A percentile compares a stretch with the other conserved stretches of the same genome.
These are phyloP conservation scores for Clusia tigrina DNA, from an alignment of 2,888 invertebrate species.

Conservation along the genomic window DNA sequence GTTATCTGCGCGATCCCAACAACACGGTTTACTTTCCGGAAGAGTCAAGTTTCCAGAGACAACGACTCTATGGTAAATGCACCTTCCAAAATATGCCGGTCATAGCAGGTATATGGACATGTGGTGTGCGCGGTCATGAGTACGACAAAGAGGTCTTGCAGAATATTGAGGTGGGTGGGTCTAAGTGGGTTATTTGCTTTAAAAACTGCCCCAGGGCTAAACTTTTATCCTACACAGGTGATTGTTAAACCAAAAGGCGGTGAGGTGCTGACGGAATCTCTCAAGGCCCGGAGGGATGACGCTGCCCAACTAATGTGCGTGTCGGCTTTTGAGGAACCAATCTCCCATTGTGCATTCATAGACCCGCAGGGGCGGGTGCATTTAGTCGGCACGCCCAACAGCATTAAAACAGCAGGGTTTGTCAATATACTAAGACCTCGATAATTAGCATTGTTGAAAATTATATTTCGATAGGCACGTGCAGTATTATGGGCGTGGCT, in stretches of 20 bases:
- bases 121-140: constrained; percentile 45
- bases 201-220: constrained; percentile 5
- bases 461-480: constrained; percentile 41
- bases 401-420: constrained; percentile 43
- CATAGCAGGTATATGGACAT: constrained; percentile 45
- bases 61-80: constrained; percentile 44
- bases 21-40: constrained; percentile 44
- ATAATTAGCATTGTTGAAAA: no score
- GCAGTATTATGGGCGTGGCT: constrained; percentile 45
- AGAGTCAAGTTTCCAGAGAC: constrained; percentile 37
- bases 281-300: constrained; percentile 35
- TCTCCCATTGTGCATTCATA: constrained; percentile 44
- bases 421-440: constrained; percentile 6
- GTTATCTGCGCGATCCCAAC: constrained; percentile 46
- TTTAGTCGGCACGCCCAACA: constrained; percentile 40
- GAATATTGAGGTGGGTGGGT: constrained; percentile 42
- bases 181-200: constrained; percentile 26
- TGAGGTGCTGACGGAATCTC: constrained; percentile 36
- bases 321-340: constrained; percentile 42
- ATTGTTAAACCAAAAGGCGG: constrained; percentile 41
- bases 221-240: constrained; percentile 33
- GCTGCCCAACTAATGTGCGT: constrained; percentile 43
- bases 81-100: constrained; percentile 41
- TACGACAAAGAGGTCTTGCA: constrained; percentile 45
- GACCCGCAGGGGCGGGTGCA: constrained; percentile 43